Conservation (phyloP, 2,888 invertebrate genomes). For the Drosophila nigritarsus region DNA sequence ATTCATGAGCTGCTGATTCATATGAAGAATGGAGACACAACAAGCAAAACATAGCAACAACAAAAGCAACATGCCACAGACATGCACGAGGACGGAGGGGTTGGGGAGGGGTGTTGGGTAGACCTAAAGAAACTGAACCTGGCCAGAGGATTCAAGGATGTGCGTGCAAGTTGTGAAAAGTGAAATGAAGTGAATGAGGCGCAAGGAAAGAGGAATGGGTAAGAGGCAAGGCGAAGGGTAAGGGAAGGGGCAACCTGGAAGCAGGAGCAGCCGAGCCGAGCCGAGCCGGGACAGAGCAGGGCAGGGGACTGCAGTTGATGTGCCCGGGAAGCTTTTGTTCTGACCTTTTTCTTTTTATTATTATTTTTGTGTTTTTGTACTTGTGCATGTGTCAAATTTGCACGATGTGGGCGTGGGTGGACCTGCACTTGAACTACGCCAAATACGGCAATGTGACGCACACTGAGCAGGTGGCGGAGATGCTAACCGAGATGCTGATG, state of each 20-base stretch:
- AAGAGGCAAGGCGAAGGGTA: background rate
- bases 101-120: background rate
- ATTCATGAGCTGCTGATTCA: constrained; percentile 17
- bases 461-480: constrained; percentile 10
- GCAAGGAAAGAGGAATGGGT: background rate
- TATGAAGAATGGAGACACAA: constrained; percentile 24
- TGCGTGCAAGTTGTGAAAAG: constrained; percentile 61
- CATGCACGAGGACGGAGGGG: background rate
- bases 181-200: constrained; percentile 68
- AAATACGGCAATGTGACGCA: constrained; percentile 26
- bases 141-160: constrained; percentile 37
- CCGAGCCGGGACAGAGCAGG: background rate
- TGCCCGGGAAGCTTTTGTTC: constrained; percentile 46
- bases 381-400: constrained; percentile 82
- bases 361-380: constrained; percentile 52
- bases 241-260: background rate
- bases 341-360: constrained; percentile 46
- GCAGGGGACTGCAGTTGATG: constrained; percentile 20
- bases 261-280: background rate
- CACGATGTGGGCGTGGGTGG: constrained; percentile 15
- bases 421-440: constrained; percentile 76
- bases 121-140: constrained; percentile 40
- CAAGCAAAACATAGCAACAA: constrained; percentile 21
- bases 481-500: constrained; percentile 2
- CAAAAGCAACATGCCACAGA: background rate